These are phyloP conservation scores for Drosophila mimica DNA, from an alignment of 2,888 invertebrate genomes.

Conservation along the genomic window DNA sequence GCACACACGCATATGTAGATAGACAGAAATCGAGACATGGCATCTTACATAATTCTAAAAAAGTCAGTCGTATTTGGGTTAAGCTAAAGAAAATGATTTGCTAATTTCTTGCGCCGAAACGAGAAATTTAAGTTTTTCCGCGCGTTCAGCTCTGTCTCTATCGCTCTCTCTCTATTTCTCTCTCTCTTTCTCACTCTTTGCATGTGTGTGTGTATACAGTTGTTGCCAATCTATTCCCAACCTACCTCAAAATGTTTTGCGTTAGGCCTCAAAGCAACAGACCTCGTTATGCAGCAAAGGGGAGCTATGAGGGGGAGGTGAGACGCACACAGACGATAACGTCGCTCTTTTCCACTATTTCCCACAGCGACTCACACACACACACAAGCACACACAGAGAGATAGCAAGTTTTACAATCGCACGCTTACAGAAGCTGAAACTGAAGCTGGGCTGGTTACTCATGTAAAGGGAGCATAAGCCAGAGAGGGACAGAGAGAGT, in stretches of 20 bases:
- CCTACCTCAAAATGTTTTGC: constrained; percentile 83
- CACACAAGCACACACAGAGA: constrained; percentile 23
- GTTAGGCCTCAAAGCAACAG: constrained; percentile 80
- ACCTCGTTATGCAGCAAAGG: constrained; percentile 63
- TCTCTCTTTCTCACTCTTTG: constrained; percentile 7
- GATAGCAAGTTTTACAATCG: constrained; percentile 34
- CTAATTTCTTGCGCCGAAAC: constrained; percentile 76
- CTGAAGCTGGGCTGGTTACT: constrained; percentile 69
- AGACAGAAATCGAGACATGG: constrained; percentile 53
- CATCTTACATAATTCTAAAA: constrained; percentile 73
- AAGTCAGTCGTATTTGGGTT: constrained; percentile 72
- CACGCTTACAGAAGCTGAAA: constrained; percentile 59
- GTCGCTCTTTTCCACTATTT: constrained; percentile 77
- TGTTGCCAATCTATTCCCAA: constrained; percentile 83
- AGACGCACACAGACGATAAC: constrained; percentile 15
- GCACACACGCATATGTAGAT: constrained; percentile 3
- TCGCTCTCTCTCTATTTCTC: constrained; percentile 3
- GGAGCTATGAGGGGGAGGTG: constrained; percentile 1
- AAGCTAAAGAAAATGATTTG: constrained; percentile 78
- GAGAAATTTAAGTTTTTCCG: constrained; percentile 79
- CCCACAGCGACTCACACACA: constrained; percentile 54
- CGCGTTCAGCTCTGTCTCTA: constrained; percentile 39
- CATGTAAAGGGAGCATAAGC: constrained; percentile 56
- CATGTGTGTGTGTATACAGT: constrained; percentile 64
- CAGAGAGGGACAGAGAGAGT: constrained; percentile 3